These are phyloP conservation scores for Heliconius himera DNA, from an alignment of 1,140 invertebrate species.

Conservation along the genomic window DNA sequence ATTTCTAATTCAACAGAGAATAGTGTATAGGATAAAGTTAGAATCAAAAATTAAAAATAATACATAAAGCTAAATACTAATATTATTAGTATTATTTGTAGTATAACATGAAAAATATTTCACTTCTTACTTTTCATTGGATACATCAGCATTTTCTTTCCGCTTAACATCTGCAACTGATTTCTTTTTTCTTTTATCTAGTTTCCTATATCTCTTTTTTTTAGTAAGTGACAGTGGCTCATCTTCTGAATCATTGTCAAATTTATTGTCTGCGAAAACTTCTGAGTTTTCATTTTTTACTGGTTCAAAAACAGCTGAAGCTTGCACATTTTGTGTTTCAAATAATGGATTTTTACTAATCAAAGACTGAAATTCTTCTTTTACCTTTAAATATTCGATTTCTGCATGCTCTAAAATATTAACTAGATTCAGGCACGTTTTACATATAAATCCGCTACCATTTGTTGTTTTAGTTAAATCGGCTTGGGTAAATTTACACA, in stretches of 20 bases:
- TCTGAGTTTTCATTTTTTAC: slow-evolving; percentile 59
- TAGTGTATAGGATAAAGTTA: too few relatives aligned
- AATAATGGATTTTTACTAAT: slow-evolving; percentile 72
- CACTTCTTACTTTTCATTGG: slow-evolving; percentile 30
- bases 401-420: slow-evolving; percentile 69
- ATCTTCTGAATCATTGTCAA: slow-evolving; percentile 71
- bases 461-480: slow-evolving; percentile 44
- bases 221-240: slow-evolving; percentile 71
- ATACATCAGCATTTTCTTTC: slow-evolving; percentile 44
- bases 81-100: neutral
- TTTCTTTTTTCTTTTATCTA: slow-evolving; percentile 64
- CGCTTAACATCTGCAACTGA: slow-evolving; percentile 45
- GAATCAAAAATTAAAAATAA: too few relatives aligned
- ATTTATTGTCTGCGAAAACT: slow-evolving; percentile 36
- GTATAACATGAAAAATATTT: neutral
- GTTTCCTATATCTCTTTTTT: slow-evolving; percentile 58
- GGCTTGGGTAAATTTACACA: slow-evolving; percentile 56
- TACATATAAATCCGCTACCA: slow-evolving; percentile 61
- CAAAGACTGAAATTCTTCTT: slow-evolving; percentile 67
- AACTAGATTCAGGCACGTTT: slow-evolving; percentile 65
- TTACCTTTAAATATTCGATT: slow-evolving; percentile 66
- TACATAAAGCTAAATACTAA: too few relatives aligned
- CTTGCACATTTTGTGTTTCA: slow-evolving; percentile 28
- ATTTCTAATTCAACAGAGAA: too few relatives aligned
- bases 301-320: slow-evolving; percentile 40